Conservation (phyloP, 2,113 vertebrate genomes). For the Falco punctatus region DNA sequence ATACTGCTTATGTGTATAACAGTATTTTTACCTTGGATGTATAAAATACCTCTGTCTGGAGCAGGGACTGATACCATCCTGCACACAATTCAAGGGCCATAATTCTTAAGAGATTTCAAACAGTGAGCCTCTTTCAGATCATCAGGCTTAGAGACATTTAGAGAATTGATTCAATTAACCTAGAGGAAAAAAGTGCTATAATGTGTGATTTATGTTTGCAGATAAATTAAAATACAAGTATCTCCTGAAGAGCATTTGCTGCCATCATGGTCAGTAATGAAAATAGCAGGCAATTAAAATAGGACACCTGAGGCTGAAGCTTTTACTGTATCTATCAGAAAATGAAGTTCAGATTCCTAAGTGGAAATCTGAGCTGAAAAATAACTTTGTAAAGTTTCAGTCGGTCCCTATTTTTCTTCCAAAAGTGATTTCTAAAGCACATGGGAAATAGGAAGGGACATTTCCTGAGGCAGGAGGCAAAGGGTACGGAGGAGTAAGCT, state of each 20-base stretch:
- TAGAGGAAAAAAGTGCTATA: conserved; percentile 64
- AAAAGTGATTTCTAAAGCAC: conserved; percentile 28
- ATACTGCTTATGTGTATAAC: background rate
- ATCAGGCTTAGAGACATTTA: conserved; percentile 70
- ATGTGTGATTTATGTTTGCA: conserved; percentile 77
- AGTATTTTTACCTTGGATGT: background rate
- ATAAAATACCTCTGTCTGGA: conserved; percentile 34
- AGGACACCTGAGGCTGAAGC: conserved; percentile 54
- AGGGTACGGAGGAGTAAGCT: background rate
- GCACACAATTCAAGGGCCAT: conserved; percentile 40
- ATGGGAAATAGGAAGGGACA: background rate
- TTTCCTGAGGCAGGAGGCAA: background rate
- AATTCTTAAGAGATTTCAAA: conserved; percentile 69
- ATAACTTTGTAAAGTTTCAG: background rate
- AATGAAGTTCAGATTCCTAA: background rate
- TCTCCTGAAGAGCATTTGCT: conserved; percentile 67
- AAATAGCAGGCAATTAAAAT: conserved; percentile 64
- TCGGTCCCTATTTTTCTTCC: background rate
- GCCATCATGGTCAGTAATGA: conserved; percentile 53
- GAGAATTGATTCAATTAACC: conserved; percentile 78
- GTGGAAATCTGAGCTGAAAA: conserved; percentile 30
- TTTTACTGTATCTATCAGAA: background rate
- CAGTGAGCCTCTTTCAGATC: conserved; percentile 59
- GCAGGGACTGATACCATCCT: conserved; percentile 26
- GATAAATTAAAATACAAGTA: conserved; percentile 77